phyloP scores from a whole-genome alignment of 2,797 vertebrate genomes.

The Triplophysa bombifrons region DNA sequence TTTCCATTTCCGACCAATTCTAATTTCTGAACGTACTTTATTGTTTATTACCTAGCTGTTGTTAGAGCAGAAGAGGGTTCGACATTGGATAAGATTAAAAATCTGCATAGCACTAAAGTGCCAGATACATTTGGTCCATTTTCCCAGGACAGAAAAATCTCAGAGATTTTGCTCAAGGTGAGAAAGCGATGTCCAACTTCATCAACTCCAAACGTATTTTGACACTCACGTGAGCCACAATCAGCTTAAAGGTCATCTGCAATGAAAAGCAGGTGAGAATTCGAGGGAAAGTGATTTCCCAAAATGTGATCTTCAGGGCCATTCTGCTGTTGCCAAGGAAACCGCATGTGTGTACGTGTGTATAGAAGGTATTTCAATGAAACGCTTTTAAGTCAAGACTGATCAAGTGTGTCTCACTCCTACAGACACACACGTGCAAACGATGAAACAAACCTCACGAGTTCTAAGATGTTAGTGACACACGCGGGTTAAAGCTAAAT shows the following conservation, averaged over 20 bases:
- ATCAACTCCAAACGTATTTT: slow-evolving; percentile 1
- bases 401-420: slow-evolving; percentile 4
- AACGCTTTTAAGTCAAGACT: slow-evolving; percentile 33
- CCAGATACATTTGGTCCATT: not conserved
- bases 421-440: not conserved
- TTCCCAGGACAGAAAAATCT: not conserved
- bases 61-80: no score
- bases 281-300: slow-evolving; percentile 16
- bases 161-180: slow-evolving; percentile 35
- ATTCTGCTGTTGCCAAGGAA: slow-evolving; percentile 48
- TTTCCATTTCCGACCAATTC: not conserved
- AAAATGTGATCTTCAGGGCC: slow-evolving; percentile 44
- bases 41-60: no score
- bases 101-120: not conserved
- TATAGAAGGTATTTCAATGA: slow-evolving; percentile 45
- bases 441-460: not conserved
- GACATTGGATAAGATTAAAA: not conserved
- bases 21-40: not conserved
- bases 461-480: not conserved
- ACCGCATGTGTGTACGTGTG: slow-evolving; percentile 10
- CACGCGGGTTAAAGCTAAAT: not conserved
- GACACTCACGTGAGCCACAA: slow-evolving; percentile 2
- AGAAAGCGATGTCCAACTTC: not conserved
- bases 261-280: slow-evolving; percentile 32
- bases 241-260: slow-evolving; percentile 17